Evolutionary conservation across 1,140 invertebrate genomes (phyloP).

Genomic region (Ceratina calcarata): DNA sequence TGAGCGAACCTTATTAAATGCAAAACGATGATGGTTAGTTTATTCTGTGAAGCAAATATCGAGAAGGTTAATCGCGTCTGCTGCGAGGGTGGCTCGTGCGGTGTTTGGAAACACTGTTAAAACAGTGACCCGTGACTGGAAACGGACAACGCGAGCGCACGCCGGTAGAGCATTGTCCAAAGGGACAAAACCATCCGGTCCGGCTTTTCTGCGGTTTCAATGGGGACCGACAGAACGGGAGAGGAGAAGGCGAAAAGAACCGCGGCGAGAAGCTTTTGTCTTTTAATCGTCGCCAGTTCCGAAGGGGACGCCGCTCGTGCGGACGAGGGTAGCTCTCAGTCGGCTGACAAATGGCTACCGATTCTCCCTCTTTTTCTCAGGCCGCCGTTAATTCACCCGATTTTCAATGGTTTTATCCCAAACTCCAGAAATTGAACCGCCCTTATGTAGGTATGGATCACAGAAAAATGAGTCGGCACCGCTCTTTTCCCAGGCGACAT

Average conservation of each 20-base stretch:
- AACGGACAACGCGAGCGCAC: slow-evolving; percentile 40
- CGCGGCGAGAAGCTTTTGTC: slow-evolving; percentile 63
- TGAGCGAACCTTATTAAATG: too few relatives aligned
- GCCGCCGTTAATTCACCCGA: slow-evolving; percentile 1
- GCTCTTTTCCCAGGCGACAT: background rate
- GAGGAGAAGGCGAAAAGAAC: slow-evolving; percentile 56
- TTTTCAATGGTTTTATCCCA: slow-evolving; percentile 36
- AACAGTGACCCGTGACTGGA: slow-evolving; percentile 62
- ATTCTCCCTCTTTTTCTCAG: background rate
- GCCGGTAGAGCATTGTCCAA: slow-evolving; percentile 51
- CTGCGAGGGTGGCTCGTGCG: slow-evolving; percentile 53
- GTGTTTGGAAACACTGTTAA: slow-evolving; percentile 76
- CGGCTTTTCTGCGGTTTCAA: slow-evolving; percentile 58
- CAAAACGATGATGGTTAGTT: too few relatives aligned
- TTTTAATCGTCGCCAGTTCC: slow-evolving; percentile 66
- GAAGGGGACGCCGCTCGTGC: slow-evolving; percentile 43
- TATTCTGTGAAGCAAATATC: slow-evolving; percentile 65
- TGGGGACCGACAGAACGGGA: slow-evolving; percentile 37
- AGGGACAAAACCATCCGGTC: slow-evolving; percentile 56
- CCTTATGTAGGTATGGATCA: background rate
- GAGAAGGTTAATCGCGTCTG: slow-evolving; percentile 52
- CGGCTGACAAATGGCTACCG: slow-evolving; percentile 48
- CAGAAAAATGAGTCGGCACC: background rate
- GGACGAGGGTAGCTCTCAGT: slow-evolving; percentile 41
- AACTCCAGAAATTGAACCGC: slow-evolving; percentile 34